Evolutionary conservation across 1,140 invertebrate species (phyloP).

Genomic region (Lerema accius): DNA sequence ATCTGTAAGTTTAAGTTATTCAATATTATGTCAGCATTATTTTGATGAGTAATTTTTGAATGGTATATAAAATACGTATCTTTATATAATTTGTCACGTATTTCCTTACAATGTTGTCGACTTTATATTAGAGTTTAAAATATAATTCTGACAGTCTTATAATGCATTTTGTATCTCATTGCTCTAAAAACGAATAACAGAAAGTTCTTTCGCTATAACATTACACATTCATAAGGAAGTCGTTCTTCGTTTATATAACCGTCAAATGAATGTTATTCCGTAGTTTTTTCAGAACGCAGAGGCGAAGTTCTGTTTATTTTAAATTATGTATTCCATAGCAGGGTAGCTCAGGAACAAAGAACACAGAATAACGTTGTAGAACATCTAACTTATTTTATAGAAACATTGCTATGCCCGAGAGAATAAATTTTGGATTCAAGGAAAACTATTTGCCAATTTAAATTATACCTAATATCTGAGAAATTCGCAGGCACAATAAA

Average conservation of each 20-base stretch:
- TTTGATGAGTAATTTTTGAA: too few species aligned
- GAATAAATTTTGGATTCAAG: slow-evolving; percentile 2
- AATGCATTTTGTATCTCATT: slow-evolving; percentile 7
- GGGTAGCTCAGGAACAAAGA: slow-evolving; percentile 16
- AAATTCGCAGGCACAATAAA: too few species aligned
- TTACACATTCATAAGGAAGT: slow-evolving; percentile 32
- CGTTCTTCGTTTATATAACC: slow-evolving; percentile 22
- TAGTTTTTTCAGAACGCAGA: slow-evolving; percentile 22
- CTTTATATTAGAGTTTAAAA: not conserved
- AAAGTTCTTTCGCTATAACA: slow-evolving; percentile 11
- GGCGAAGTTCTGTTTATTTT: slow-evolving; percentile 28
- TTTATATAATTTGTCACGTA: too few species aligned
- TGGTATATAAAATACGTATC: too few species aligned
- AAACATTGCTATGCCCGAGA: slow-evolving; percentile 5
- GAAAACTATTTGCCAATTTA: not conserved
- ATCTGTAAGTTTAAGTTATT: too few species aligned
- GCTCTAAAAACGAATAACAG: slow-evolving; percentile 1
- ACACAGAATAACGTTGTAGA: slow-evolving; percentile 15
- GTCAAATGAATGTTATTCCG: slow-evolving; percentile 27
- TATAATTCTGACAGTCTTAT: not conserved
- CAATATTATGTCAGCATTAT: too few species aligned
- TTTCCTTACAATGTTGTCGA: too few species aligned
- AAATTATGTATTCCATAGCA: slow-evolving; percentile 28
- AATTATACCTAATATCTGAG: too few species aligned
- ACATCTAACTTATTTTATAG: slow-evolving; percentile 23